Evolutionary conservation across 2,797 vertebrate genomes (phyloP).

Genomic region (Cottoperca gobio): DNA sequence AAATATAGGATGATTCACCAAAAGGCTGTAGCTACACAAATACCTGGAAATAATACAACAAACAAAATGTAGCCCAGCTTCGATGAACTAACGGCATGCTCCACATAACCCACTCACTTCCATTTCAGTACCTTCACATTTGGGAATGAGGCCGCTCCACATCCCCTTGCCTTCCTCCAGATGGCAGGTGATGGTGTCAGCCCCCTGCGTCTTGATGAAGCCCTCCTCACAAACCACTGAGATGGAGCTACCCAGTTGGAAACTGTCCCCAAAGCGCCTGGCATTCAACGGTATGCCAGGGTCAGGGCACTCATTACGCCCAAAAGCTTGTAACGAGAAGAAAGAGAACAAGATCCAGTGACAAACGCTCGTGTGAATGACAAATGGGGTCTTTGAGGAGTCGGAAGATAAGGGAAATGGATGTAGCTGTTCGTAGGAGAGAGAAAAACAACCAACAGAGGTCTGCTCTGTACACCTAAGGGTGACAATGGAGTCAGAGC

Average conservation of each 20-base stretch:
- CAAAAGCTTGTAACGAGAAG: conserved; percentile 89
- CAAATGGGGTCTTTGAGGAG: conserved; percentile 57
- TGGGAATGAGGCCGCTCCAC: conserved; percentile 98
- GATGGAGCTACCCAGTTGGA: conserved; percentile 96
- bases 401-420: conserved; percentile 59
- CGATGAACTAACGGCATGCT: conserved; percentile 28
- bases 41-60: conserved; percentile 38
- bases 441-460: conserved; percentile 8
- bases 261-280: conserved; percentile 95
- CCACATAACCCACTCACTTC: conserved; percentile 40
- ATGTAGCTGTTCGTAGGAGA: conserved; percentile 44
- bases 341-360: conserved; percentile 64
- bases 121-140: conserved; percentile 92
- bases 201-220: conserved; percentile 99
- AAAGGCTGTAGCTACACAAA: conserved; percentile 40
- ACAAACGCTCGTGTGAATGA: conserved; percentile 66
- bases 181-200: conserved; percentile 96
- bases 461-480: conserved; percentile 35
- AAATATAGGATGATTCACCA: conserved; percentile 48
- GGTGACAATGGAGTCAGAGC: conserved; percentile 40
- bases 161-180: conserved; percentile 94
- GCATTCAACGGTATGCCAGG: conserved; percentile 97
- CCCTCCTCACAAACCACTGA: conserved; percentile 98
- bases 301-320: conserved; percentile 97
- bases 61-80: conserved; percentile 40